phyloP scores from a whole-genome alignment of 2,888 invertebrate species.

The Deladenus siricidicola region DNA sequence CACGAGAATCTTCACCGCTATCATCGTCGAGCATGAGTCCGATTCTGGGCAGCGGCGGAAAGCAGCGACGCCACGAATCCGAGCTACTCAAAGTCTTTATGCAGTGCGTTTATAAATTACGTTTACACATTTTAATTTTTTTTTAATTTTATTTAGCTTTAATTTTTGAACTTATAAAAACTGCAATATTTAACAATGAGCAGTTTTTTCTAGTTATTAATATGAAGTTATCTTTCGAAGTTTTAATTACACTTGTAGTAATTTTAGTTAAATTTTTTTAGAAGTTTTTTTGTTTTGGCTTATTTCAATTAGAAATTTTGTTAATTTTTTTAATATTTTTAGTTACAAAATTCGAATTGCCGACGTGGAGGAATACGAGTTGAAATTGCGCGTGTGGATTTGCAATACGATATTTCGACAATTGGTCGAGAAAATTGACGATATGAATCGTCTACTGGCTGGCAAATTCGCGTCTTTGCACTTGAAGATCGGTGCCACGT shows the following conservation, averaged over 20 bases:
- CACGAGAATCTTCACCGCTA: not conserved
- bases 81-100: not conserved
- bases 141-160: no score
- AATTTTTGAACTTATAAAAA: no score
- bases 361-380: conserved; percentile 17
- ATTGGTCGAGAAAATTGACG: conserved; percentile 19
- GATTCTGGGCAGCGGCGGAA: not conserved
- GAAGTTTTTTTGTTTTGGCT: not conserved
- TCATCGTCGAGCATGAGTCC: not conserved
- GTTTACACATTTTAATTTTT: no score
- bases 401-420: conserved; percentile 27
- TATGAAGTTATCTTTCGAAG: no score
- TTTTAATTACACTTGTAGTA: no score
- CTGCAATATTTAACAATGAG: no score
- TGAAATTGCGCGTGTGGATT: conserved; percentile 26
- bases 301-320: not conserved
- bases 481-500: conserved; percentile 5
- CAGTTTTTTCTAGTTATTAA: no score
- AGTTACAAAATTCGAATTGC: conserved; percentile 1
- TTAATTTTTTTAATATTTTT: not conserved
- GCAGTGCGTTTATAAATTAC: not conserved
- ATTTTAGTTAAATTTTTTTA: no score
- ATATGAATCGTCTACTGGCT: conserved; percentile 11
- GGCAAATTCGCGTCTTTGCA: conserved; percentile 9
- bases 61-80: not conserved